Conservation (phyloP, 2,888 invertebrate genomes). For the Nomada flava region DNA sequence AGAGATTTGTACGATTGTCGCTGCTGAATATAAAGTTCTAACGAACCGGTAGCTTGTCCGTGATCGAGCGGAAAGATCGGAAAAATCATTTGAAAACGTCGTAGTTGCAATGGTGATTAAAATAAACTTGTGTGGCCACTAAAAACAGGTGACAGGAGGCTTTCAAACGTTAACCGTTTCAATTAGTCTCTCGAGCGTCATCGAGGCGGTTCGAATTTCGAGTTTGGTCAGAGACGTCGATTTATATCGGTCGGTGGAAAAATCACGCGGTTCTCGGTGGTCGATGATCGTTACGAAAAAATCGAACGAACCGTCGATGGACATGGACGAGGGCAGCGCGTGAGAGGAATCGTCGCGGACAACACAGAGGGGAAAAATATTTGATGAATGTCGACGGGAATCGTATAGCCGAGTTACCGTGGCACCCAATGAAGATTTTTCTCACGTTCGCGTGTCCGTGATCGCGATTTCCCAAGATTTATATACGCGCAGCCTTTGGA, state of each 20-base stretch:
- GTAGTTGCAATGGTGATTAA: not conserved
- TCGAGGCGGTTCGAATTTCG: constrained; percentile 8
- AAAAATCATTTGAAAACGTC: not conserved
- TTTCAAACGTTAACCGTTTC: not conserved
- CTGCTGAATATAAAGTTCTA: too few species aligned
- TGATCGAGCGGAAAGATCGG: too few species aligned
- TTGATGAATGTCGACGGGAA: constrained; percentile 54
- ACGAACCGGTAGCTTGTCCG: too few species aligned
- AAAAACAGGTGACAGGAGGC: not conserved
- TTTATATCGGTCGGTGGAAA: constrained; percentile 36
- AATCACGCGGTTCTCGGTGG: constrained; percentile 29
- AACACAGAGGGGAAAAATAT: constrained; percentile 27
- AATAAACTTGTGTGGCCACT: not conserved
- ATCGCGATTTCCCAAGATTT: constrained; percentile 37
- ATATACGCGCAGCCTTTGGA: constrained; percentile 21
- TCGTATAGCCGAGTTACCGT: constrained; percentile 43
- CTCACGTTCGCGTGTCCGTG: constrained; percentile 42
- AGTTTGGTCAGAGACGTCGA: constrained; percentile 6
- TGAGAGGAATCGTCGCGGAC: not conserved
- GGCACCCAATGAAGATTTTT: constrained; percentile 31
- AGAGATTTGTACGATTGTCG: too few species aligned
- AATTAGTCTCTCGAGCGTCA: constrained; percentile 2
- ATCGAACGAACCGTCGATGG: constrained; percentile 42
- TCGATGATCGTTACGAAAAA: constrained; percentile 46
- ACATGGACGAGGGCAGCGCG: not conserved